These are phyloP conservation scores for Eremobia ochroleuca DNA, from an alignment of 2,888 invertebrate species.

Conservation along the genomic window DNA sequence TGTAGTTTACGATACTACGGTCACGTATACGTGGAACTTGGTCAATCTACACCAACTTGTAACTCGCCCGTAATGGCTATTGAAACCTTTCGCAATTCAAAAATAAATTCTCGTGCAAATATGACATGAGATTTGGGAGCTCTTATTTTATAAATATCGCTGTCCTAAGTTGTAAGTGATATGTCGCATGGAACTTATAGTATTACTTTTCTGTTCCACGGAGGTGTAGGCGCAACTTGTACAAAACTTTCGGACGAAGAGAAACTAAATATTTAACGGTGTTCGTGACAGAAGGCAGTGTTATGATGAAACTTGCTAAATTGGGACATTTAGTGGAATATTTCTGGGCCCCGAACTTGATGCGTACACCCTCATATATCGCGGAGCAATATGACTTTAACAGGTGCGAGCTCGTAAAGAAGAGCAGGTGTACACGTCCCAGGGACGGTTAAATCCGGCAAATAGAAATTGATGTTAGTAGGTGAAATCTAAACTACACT, in stretches of 20 bases:
- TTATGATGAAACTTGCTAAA: slow-evolving; percentile 57
- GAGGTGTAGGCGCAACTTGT: slow-evolving; percentile 29
- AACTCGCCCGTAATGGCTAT: slow-evolving; percentile 72
- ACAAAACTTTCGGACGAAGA: slow-evolving; percentile 39
- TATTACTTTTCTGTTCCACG: slow-evolving; percentile 35
- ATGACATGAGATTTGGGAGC: slow-evolving; percentile 64
- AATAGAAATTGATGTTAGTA: slow-evolving; percentile 87
- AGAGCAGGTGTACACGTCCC: slow-evolving; percentile 83
- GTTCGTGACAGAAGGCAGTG: slow-evolving; percentile 63
- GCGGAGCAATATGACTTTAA: slow-evolving; percentile 70
- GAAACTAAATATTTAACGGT: slow-evolving; percentile 62
- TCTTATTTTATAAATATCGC: slow-evolving; percentile 54
- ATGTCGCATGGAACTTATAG: slow-evolving; percentile 43
- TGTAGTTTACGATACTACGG: slow-evolving; percentile 76
- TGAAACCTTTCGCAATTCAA: slow-evolving; percentile 69
- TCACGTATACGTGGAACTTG: slow-evolving; percentile 76
- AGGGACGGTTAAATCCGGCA: slow-evolving; percentile 82
- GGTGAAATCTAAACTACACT: slow-evolving; percentile 85
- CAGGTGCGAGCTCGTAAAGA: slow-evolving; percentile 82
- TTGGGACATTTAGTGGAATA: slow-evolving; percentile 56
- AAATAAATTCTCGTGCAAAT: slow-evolving; percentile 69
- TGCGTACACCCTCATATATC: slow-evolving; percentile 68
- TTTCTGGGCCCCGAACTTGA: slow-evolving; percentile 62
- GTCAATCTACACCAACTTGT: slow-evolving; percentile 76
- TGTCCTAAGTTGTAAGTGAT: slow-evolving; percentile 53